These are phyloP conservation scores for Crypturellus tataupa DNA, from an alignment of 2,797 vertebrate genomes.

Conservation along the genomic window DNA sequence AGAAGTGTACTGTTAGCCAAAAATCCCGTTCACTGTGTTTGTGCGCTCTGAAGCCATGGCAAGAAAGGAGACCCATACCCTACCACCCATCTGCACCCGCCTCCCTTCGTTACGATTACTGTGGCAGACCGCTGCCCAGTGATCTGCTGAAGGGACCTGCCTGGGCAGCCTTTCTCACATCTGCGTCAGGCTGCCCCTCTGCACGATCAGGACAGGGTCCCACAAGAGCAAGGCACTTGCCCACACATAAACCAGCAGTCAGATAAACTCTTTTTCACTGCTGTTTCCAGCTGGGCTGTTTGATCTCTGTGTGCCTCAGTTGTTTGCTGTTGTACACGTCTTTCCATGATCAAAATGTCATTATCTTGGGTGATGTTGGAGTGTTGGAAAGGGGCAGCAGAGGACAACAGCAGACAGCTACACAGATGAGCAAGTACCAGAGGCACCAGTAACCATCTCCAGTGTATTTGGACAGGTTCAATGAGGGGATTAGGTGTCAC, in stretches of 20 bases:
- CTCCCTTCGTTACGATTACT: constrained; percentile 44
- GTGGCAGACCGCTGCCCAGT: constrained; percentile 23
- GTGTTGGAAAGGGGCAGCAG: constrained; percentile 34
- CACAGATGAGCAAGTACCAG: constrained; percentile 10
- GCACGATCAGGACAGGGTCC: constrained; percentile 74
- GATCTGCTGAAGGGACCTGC: constrained; percentile 62
- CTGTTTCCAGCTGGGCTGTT: constrained; percentile 66
- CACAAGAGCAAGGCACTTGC: constrained; percentile 70
- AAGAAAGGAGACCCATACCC: constrained; percentile 28
- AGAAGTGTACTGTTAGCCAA: constrained; percentile 26
- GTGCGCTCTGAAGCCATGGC: constrained; percentile 18
- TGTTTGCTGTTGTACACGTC: constrained; percentile 38
- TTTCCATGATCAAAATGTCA: constrained; percentile 69
- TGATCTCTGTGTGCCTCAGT: constrained; percentile 74
- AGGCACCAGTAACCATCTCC: not conserved
- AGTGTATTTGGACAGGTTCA: not conserved
- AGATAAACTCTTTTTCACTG: constrained; percentile 19
- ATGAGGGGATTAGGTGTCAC: not conserved
- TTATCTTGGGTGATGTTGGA: constrained; percentile 33
- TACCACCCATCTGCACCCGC: not conserved
- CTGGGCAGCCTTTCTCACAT: constrained; percentile 84
- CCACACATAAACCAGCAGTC: not conserved
- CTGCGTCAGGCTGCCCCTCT: constrained; percentile 84
- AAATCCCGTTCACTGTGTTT: constrained; percentile 56
- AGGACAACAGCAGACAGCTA: constrained; percentile 21